Conservation (phyloP, 2,797 vertebrate species). For the Sebastolobus alascanus region DNA sequence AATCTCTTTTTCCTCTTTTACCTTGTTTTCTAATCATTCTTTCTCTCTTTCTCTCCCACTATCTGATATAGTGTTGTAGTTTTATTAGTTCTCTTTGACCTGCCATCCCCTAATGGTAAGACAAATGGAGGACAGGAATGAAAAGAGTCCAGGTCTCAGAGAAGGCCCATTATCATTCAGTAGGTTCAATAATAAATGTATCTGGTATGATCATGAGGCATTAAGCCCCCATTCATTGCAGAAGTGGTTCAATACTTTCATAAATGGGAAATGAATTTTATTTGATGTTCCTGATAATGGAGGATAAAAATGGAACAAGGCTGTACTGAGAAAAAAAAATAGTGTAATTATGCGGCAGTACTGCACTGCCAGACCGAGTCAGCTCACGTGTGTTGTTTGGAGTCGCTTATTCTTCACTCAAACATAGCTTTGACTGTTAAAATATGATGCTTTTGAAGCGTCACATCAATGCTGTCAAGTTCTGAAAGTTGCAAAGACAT, state of each 20-base stretch:
- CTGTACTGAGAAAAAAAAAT: slow-evolving; percentile 20
- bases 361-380: slow-evolving; percentile 26
- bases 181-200: slow-evolving; percentile 40
- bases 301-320: slow-evolving; percentile 21
- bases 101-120: neutral
- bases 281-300: slow-evolving; percentile 57
- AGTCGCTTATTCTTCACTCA: slow-evolving; percentile 20
- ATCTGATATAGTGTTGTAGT: slow-evolving; percentile 1
- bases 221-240: slow-evolving; percentile 38
- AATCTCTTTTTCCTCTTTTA: neutral
- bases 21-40: neutral
- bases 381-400: slow-evolving; percentile 22
- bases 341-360: slow-evolving; percentile 21
- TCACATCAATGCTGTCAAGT: slow-evolving; percentile 16
- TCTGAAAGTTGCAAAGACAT: slow-evolving; percentile 1
- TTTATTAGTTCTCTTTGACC: slow-evolving; percentile 21
- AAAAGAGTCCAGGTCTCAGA: slow-evolving; percentile 22
- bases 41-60: neutral
- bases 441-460: neutral
- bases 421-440: neutral
- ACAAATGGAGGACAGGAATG: slow-evolving; percentile 21
- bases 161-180: slow-evolving; percentile 20
- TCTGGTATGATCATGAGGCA: slow-evolving; percentile 36
- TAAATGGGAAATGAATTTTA: slow-evolving; percentile 44
- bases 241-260: slow-evolving; percentile 42